Conservation (phyloP, 2,113 vertebrate species). For the Turnix velox region DNA sequence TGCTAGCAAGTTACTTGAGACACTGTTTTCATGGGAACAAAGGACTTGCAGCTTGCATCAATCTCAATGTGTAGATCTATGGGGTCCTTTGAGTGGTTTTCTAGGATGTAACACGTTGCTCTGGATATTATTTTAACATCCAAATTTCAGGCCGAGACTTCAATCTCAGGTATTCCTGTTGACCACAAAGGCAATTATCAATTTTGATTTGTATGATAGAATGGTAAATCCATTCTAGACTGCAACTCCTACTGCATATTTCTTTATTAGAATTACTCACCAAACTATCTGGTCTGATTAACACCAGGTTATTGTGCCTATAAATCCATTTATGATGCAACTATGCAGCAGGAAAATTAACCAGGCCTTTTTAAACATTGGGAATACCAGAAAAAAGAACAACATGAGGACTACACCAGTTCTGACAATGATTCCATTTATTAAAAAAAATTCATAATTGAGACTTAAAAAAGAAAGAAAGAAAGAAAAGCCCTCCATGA, state of each 20-base stretch:
- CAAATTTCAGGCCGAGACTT: neutral
- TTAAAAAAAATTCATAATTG: slow-evolving; percentile 39
- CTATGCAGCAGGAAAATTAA: neutral
- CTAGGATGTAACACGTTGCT: neutral
- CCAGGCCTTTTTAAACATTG: neutral
- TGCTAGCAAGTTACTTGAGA: neutral
- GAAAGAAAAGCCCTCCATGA: slow-evolving; percentile 66
- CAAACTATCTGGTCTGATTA: neutral
- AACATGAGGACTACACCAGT: neutral
- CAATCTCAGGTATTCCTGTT: neutral
- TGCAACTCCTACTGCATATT: neutral
- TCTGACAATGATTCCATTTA: slow-evolving; percentile 53
- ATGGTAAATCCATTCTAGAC: neutral
- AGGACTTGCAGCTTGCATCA: neutral
- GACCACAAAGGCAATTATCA: neutral
- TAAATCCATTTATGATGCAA: neutral
- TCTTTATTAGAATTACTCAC: neutral
- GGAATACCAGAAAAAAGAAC: neutral
- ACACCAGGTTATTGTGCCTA: neutral
- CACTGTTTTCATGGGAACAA: neutral
- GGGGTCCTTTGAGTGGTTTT: neutral
- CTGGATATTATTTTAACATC: neutral
- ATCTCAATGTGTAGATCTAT: neutral
- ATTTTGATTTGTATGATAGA: neutral
- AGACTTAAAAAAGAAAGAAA: slow-evolving; percentile 58